phyloP scores from a whole-genome alignment of 2,888 invertebrate genomes.

The Argyresthia albistria region DNA sequence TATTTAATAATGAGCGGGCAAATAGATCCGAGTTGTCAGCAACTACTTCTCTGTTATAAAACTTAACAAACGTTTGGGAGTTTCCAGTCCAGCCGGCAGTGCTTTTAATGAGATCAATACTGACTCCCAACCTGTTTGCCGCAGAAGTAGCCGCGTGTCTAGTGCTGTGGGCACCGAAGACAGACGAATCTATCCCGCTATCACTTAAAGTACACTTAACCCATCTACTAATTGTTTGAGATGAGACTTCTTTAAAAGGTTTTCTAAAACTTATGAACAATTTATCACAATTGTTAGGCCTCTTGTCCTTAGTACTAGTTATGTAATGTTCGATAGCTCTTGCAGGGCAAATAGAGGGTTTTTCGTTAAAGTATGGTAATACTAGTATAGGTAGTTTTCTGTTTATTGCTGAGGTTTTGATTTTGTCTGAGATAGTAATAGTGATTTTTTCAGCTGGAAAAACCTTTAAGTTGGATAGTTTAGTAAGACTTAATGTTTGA shows the following conservation, averaged over 20 bases:
- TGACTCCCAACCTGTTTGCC: constrained; percentile 14
- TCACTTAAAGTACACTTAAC: constrained; percentile 9
- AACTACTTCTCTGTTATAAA: constrained; percentile 10
- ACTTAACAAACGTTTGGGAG: too few species aligned
- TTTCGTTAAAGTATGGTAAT: constrained; percentile 11
- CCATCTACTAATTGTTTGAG: constrained; percentile 15
- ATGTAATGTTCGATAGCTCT: constrained; percentile 11
- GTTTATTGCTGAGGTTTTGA: constrained; percentile 6
- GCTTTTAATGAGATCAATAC: constrained; percentile 14
- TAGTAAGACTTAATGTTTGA: constrained; percentile 14
- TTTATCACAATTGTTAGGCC: not conserved
- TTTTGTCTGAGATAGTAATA: constrained; percentile 5
- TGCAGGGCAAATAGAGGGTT: constrained; percentile 13
- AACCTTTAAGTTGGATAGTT: constrained; percentile 9
- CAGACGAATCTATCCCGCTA: constrained; percentile 12
- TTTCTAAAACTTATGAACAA: constrained; percentile 9
- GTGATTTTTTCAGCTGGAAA: not conserved
- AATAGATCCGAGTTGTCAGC: not conserved
- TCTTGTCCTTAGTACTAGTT: not conserved
- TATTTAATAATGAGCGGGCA: not conserved
- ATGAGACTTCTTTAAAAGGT: constrained; percentile 8
- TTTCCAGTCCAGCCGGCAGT: too few species aligned
- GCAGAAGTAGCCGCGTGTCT: constrained; percentile 18
- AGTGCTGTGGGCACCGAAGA: constrained; percentile 12
- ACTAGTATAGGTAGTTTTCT: constrained; percentile 9